phyloP scores from a whole-genome alignment of 1,140 invertebrate genomes.

The Drosophila nasuta region DNA sequence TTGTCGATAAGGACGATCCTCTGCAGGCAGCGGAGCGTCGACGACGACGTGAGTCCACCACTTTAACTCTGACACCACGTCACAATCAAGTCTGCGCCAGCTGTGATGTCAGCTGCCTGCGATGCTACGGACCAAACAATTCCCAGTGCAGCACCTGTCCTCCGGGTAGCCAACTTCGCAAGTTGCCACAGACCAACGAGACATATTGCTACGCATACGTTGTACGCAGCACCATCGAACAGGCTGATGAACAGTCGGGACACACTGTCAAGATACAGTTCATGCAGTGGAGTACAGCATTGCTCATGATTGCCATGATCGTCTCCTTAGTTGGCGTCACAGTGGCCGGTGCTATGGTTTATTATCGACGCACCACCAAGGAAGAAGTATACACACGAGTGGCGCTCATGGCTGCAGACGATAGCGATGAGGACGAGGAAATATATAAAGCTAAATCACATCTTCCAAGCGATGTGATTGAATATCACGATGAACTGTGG shows the following conservation, averaged over 20 bases:
- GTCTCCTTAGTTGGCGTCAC: slow-evolving; percentile 51
- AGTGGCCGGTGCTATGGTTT: slow-evolving; percentile 50
- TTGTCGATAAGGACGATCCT: slow-evolving; percentile 55
- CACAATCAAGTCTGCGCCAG: slow-evolving; percentile 48
- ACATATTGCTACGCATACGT: slow-evolving; percentile 73
- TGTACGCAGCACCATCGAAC: slow-evolving; percentile 69
- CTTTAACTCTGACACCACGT: slow-evolving; percentile 33
- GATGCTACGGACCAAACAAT: slow-evolving; percentile 62
- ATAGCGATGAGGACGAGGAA: slow-evolving; percentile 63
- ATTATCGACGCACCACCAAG: slow-evolving; percentile 29
- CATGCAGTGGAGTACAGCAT: slow-evolving; percentile 45
- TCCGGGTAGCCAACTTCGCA: slow-evolving; percentile 70
- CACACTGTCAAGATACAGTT: slow-evolving; percentile 13
- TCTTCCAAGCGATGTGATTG: slow-evolving; percentile 15
- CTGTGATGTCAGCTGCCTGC: slow-evolving; percentile 67
- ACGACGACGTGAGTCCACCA: slow-evolving; percentile 29
- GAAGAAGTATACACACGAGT: slow-evolving; percentile 57
- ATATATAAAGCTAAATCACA: slow-evolving; percentile 40
- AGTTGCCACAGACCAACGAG: slow-evolving; percentile 57
- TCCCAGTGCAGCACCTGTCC: slow-evolving; percentile 73
- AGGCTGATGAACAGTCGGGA: neutral
- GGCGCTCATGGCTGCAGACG: slow-evolving; percentile 58
- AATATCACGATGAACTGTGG: slow-evolving; percentile 55
- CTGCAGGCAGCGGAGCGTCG: slow-evolving; percentile 70
- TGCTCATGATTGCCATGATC: slow-evolving; percentile 46